phyloP scores from a whole-genome alignment of 2,888 invertebrate species.

The Herminia tarsipennalis region DNA sequence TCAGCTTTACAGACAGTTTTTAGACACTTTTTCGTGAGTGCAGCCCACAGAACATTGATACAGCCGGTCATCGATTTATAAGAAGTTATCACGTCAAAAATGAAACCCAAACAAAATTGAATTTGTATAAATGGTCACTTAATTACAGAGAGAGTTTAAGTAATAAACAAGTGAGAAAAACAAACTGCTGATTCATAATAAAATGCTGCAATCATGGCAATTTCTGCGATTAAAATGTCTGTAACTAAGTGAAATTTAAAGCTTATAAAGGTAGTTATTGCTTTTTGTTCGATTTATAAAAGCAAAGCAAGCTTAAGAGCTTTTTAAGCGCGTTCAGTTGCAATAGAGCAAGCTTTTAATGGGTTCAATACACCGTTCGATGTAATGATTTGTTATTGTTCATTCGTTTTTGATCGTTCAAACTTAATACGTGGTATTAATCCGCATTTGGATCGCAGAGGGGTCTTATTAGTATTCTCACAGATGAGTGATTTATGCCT shows the following conservation, averaged over 20 bases:
- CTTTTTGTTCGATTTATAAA: background rate
- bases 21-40: too few relatives aligned
- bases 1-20: too few relatives aligned
- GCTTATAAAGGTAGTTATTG: background rate
- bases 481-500: constrained; percentile 9
- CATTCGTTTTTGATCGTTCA: constrained; percentile 20
- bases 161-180: too few relatives aligned
- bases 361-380: constrained; percentile 17
- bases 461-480: constrained; percentile 11
- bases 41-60: too few relatives aligned
- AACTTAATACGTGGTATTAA: constrained; percentile 11
- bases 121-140: too few relatives aligned
- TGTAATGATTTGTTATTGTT: constrained; percentile 20
- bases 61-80: too few relatives aligned
- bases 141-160: too few relatives aligned
- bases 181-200: background rate
- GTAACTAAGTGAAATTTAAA: too few relatives aligned
- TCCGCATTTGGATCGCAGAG: constrained; percentile 9
- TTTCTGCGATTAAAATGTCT: constrained; percentile 1
- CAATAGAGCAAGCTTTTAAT: constrained; percentile 28
- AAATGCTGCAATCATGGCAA: constrained; percentile 34
- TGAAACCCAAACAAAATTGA: too few relatives aligned
- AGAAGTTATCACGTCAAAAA: too few relatives aligned
- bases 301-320: background rate
- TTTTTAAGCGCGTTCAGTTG: constrained; percentile 18